Conservation (phyloP, 2,888 invertebrate genomes). For the Agrotis clavis region DNA sequence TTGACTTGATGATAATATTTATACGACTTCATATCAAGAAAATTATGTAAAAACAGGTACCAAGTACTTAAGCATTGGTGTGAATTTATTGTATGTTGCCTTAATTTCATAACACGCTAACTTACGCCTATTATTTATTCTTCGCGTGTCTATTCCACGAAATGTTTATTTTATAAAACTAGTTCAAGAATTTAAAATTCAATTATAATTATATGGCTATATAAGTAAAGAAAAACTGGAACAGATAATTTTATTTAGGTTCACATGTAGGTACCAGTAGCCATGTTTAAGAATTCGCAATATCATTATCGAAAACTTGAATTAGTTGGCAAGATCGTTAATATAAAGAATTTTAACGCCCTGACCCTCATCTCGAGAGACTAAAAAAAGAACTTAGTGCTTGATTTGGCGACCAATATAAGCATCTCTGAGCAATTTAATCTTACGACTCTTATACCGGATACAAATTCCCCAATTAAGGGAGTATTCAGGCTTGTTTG, state of each 20-base stretch:
- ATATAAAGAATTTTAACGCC: conserved; percentile 52
- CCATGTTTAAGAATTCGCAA: conserved; percentile 12
- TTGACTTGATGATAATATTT: conserved; percentile 25
- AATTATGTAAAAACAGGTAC: conserved; percentile 23
- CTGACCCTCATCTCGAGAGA: conserved; percentile 27
- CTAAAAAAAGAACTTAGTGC: conserved; percentile 43
- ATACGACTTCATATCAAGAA: conserved; percentile 10
- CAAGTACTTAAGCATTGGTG: not conserved
- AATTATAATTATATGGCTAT: no score
- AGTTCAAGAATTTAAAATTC: conserved; percentile 10
- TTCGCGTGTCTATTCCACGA: conserved; percentile 4
- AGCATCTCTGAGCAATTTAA: conserved; percentile 54
- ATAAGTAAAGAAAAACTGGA: not conserved
- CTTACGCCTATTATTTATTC: not conserved
- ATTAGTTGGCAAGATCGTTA: conserved; percentile 32
- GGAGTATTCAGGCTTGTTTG: conserved; percentile 66
- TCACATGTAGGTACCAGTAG: not conserved
- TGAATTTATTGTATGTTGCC: not conserved
- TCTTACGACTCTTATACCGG: conserved; percentile 65
- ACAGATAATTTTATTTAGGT: conserved; percentile 1
- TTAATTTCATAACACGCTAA: not conserved
- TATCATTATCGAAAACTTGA: conserved; percentile 31
- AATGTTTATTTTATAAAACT: conserved; percentile 3
- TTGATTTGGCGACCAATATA: conserved; percentile 50
- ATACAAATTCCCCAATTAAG: conserved; percentile 73